Evolutionary conservation across 2,888 invertebrate species (phyloP).

Genomic region (Agrotis puta): DNA sequence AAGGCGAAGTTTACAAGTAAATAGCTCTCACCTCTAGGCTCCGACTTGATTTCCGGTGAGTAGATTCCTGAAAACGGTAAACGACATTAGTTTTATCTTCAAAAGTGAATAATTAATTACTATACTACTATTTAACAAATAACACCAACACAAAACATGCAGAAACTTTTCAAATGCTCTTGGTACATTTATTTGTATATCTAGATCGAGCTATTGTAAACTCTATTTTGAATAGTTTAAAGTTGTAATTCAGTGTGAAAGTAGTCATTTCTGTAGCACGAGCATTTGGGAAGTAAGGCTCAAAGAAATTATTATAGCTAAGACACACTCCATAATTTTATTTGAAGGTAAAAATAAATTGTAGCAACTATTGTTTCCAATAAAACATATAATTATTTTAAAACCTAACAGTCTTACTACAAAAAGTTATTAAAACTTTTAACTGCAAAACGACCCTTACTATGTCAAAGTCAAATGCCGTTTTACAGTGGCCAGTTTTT

Average conservation of each 20-base stretch:
- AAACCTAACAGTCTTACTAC: no score
- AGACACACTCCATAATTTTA: not conserved
- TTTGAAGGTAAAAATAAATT: not conserved
- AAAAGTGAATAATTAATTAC: not conserved
- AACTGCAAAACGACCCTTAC: no score
- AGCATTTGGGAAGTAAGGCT: not conserved
- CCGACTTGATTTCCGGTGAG: conserved; percentile 78
- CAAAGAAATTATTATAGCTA: not conserved
- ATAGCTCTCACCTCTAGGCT: conserved; percentile 80
- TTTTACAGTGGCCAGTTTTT: no score
- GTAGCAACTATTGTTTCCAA: not conserved
- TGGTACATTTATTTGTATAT: no score
- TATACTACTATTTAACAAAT: conserved; percentile 17
- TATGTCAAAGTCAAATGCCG: no score
- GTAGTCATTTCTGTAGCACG: not conserved
- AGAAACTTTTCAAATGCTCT: not conserved
- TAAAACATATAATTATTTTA: no score
- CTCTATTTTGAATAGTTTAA: no score
- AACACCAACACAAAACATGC: conserved; percentile 53
- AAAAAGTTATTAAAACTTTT: no score
- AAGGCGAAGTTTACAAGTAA: not conserved
- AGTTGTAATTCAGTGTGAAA: no score
- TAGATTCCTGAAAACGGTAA: conserved; percentile 67
- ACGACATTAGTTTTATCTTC: conserved; percentile 22
- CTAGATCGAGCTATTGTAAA: no score